Percentiles rank a stretch among this genome's conserved stretches.
Conservation (phyloP, 2,797 vertebrate genomes). For the Melanotaenia maccullochi region DNA sequence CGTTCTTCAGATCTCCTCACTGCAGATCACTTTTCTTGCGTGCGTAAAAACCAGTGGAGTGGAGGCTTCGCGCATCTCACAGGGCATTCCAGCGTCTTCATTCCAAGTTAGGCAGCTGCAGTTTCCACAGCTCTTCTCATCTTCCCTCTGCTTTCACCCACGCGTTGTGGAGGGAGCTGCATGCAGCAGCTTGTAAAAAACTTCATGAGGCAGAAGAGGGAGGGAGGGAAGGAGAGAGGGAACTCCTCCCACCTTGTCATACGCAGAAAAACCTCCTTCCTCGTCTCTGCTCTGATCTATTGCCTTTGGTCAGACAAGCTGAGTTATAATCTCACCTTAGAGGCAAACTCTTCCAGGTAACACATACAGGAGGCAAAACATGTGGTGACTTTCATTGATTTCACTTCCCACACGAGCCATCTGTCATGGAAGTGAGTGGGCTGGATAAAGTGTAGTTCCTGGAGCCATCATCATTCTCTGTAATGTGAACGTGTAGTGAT, state of each 20-base stretch:
- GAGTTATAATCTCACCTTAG: constrained; percentile 5
- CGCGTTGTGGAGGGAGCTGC: constrained; percentile 60
- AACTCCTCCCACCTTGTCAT: constrained; percentile 67
- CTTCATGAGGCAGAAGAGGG: constrained; percentile 19
- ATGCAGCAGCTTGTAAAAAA: constrained; percentile 70
- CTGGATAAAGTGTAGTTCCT: constrained; percentile 21
- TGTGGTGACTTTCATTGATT: constrained; percentile 43
- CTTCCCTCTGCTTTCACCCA: constrained; percentile 61
- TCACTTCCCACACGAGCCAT: constrained; percentile 23
- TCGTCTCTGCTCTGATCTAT: not conserved
- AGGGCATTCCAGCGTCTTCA: constrained; percentile 65
- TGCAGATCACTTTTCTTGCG: constrained; percentile 46
- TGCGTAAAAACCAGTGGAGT: constrained; percentile 27
- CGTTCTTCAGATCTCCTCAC: constrained; percentile 16
- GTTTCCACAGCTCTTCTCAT: constrained; percentile 45
- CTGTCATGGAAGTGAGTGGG: constrained; percentile 28
- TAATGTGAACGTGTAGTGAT: not conserved
- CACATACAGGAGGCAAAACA: constrained; percentile 26
- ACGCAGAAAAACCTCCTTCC: constrained; percentile 25
- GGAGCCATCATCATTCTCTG: constrained; percentile 11
- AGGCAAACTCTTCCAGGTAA: constrained; percentile 6
- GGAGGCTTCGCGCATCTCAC: constrained; percentile 45
- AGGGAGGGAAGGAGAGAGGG: constrained; percentile 39
- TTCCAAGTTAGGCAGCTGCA: constrained; percentile 52
- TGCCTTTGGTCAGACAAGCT: not conserved